Conservation (phyloP, 2,797 vertebrate species). For the Gymnothorax javanicus region DNA sequence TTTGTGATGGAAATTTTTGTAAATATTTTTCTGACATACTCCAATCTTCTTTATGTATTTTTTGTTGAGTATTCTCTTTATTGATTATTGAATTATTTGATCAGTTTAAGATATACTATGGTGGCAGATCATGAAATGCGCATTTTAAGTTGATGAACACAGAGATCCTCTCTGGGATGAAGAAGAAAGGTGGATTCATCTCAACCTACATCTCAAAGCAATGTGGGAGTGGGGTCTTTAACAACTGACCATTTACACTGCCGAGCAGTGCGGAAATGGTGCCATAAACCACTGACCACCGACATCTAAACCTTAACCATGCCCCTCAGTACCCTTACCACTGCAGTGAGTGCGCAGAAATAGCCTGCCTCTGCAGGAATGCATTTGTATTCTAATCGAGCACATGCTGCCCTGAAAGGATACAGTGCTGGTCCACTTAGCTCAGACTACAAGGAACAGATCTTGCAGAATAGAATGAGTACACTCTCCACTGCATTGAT, state of each 20-base stretch:
- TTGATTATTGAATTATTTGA: neutral
- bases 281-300: neutral
- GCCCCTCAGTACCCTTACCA: neutral
- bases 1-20: neutral
- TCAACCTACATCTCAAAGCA: neutral
- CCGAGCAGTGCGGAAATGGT: neutral
- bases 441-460: neutral
- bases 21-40: neutral
- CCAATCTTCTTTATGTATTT: neutral
- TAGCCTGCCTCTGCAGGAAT: slow-evolving; percentile 18
- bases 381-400: slow-evolving; percentile 25
- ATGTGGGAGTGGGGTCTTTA: neutral
- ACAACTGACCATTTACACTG: neutral
- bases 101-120: neutral
- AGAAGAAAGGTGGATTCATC: neutral
- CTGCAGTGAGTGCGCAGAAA: neutral
- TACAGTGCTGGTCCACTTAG: neutral
- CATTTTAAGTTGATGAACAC: neutral
- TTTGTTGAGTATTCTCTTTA: neutral
- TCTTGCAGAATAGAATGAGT: neutral
- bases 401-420: slow-evolving; percentile 4
- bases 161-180: neutral
- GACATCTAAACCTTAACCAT: neutral
- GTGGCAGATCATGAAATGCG: neutral
- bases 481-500: neutral